These are phyloP conservation scores for Aphelenchoides besseyi DNA, from an alignment of 1,140 invertebrate genomes.

Conservation along the genomic window DNA sequence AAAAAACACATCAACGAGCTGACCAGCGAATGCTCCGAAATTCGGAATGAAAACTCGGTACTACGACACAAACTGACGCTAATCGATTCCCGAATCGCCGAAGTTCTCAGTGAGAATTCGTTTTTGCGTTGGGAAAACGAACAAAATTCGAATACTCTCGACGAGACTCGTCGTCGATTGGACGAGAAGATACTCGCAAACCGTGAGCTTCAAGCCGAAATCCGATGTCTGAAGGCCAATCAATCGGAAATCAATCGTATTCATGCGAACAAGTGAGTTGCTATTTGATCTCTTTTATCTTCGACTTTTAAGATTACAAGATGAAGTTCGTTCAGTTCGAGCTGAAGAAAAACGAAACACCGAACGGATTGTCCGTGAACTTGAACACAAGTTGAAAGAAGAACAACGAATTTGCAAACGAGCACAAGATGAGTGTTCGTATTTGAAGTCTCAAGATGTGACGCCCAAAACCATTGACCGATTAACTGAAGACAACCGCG, in stretches of 20 bases:
- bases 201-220: not conserved
- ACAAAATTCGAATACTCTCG: not conserved
- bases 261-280: not conserved
- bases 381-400: not conserved
- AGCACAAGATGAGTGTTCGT: not conserved
- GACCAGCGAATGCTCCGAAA: not conserved
- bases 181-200: not conserved
- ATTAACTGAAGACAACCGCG: conserved; percentile 5
- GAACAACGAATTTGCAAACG: not conserved
- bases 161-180: not conserved
- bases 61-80: not conserved
- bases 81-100: not conserved
- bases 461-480: not conserved
- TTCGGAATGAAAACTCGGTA: not conserved
- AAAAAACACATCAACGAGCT: conserved; percentile 7
- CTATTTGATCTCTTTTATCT: not conserved
- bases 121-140: conserved; percentile 12
- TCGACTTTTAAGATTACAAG: not conserved
- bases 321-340: not conserved
- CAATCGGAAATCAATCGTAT: conserved; percentile 4
- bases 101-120: conserved; percentile 2
- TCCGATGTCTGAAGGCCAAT: not conserved
- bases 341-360: not conserved
- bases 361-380: not conserved
- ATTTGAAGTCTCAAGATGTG: not conserved